Evolutionary conservation across 2,113 vertebrate species (phyloP).

Genomic region (Apeltes quadracus): DNA sequence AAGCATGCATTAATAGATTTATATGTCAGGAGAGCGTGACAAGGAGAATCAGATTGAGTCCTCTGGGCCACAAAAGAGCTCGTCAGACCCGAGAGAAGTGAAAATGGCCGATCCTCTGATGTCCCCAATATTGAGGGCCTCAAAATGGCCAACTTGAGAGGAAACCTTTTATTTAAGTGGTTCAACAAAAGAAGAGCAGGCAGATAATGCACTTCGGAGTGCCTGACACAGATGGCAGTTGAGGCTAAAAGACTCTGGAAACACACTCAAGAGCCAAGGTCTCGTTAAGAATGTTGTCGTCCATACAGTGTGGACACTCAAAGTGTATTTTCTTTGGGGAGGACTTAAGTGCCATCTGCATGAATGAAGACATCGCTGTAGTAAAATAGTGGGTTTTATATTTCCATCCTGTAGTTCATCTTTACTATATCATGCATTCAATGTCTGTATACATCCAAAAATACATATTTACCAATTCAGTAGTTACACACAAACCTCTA

Average conservation of each 20-base stretch:
- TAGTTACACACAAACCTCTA: too few species aligned
- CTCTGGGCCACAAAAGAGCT: constrained; percentile 36
- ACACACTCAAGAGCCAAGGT: constrained; percentile 24
- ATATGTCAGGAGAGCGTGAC: constrained; percentile 34
- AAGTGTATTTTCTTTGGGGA: not conserved
- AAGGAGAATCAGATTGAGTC: constrained; percentile 48
- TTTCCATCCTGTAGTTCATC: not conserved
- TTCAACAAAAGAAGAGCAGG: constrained; percentile 14
- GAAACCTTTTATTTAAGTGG: constrained; percentile 3
- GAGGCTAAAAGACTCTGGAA: constrained; percentile 23
- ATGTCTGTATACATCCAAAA: not conserved
- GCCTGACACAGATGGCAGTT: not conserved
- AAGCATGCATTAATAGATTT: constrained; percentile 11
- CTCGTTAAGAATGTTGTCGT: constrained; percentile 6
- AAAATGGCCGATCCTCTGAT: constrained; percentile 29
- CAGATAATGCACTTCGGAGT: constrained; percentile 8
- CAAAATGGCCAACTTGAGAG: not conserved
- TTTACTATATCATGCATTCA: not conserved
- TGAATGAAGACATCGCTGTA: not conserved
- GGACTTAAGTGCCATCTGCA: not conserved
- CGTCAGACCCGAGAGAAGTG: constrained; percentile 29
- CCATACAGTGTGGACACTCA: not conserved
- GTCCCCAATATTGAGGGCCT: constrained; percentile 11
- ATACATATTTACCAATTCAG: not conserved
- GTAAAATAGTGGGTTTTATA: not conserved